These are phyloP conservation scores for Tetragonisca angustula DNA, from an alignment of 2,888 invertebrate genomes.

Conservation along the genomic window DNA sequence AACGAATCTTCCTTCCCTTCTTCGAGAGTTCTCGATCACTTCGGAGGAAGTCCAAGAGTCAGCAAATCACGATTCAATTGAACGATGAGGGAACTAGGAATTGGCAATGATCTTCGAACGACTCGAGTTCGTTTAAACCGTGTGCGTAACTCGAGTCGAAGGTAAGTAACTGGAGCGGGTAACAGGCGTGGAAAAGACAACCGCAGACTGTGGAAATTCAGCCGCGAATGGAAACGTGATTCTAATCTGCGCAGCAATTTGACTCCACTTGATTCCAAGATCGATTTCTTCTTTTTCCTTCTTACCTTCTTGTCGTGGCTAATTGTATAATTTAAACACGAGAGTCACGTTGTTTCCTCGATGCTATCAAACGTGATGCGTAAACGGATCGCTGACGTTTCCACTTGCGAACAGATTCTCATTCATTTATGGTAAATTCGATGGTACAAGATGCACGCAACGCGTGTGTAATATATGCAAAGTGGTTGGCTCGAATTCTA, in stretches of 20 bases:
- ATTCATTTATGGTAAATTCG: no score
- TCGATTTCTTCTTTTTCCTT: conserved; percentile 2
- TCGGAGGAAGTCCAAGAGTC: no score
- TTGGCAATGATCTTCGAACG: conserved; percentile 35
- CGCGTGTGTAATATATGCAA: no score
- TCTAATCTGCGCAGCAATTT: conserved; percentile 19
- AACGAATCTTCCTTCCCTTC: background rate
- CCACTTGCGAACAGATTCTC: no score
- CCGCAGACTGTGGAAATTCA: conserved; percentile 19
- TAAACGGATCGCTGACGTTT: no score
- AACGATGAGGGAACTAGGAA: background rate
- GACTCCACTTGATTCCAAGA: background rate
- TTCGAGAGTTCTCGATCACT: background rate
- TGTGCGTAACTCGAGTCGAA: conserved; percentile 1
- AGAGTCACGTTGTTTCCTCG: background rate
- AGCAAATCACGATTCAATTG: no score
- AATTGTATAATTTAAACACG: background rate
- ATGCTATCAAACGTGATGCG: no score
- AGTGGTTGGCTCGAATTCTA: no score
- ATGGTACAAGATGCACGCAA: no score
- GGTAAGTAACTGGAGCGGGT: conserved; percentile 17
- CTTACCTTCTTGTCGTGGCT: no score
- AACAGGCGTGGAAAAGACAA: conserved; percentile 6
- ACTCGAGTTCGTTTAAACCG: background rate
- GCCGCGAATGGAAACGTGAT: conserved; percentile 12